Base-by-base conservation (phyloP, 2,113 vertebrate genomes). In the Cathartes aura region DNA sequence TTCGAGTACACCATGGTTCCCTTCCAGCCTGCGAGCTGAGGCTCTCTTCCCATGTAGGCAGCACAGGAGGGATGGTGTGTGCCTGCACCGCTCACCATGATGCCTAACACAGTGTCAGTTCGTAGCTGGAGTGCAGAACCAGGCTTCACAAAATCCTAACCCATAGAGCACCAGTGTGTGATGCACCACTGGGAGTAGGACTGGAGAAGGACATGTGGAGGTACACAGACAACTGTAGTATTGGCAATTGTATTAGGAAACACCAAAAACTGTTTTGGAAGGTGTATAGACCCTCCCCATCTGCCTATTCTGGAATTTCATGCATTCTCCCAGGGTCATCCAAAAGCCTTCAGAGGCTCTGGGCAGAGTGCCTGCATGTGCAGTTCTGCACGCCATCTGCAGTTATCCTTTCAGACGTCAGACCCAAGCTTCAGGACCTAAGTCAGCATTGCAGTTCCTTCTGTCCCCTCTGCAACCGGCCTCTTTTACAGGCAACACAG, bases 291-390 rank as follows among this genome's bases (percentile, higher is more conserved):
- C 38, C 29, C 21, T 60, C 75, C 55, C 40, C 29, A 70, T 70
- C 58, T 29, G 45, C 74, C 70, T 82, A 12, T 38, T 68, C 59
- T 88, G 88, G 71, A 78, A 90, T 91, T 45, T 50, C 64, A 43
- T 78, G 70, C 40, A 23, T 68, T 85, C 67, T 91, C 43, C 32
- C 26, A 62, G 63, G 74, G 64, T 91, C 70, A 78, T 66, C 73
- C 75, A 85, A 85, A 85, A 85, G 75, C 59, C 66, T 90, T 82
- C 56, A 26, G 82, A 95, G 72, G 66, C 90, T 93, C 78, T 42
- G 55, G 70, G 91, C 87, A 83, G 72, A 38, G 27, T 64, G 78
- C 62, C 83, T 75, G n/a, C 47, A 14, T 42, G 64, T 38, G 53
- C 79, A 55, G 73, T 59, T 71, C 79, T 71, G 79, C 36, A 36